Evolutionary conservation across 2,113 vertebrate genomes (phyloP), one percentile per base, ranked within the genome.

Genomic region (Seriola rivoliana): DNA sequence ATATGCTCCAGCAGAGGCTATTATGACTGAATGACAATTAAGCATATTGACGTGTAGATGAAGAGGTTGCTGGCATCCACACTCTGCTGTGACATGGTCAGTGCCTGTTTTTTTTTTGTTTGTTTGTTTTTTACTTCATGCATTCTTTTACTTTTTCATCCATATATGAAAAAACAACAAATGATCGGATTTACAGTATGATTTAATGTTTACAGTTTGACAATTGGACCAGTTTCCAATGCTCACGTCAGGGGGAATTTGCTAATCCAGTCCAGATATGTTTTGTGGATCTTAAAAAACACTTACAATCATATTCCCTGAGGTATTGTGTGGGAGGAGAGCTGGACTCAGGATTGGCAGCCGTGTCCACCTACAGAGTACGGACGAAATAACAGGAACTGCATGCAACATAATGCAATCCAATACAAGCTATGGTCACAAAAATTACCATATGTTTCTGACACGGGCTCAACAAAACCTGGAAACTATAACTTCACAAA

Each of bases 1-100:
- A 80, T 66, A 70, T 84, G 75, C 68, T 86, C 57, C 4, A 0
- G 44, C 29, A 3, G 23, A 55, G 72, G 62, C 68, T 42, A 50
- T 77, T 64, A 29, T 71, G 57, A 82, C 83, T 74, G 83, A 79
- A 89, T 82, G 83, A 86, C 79, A 86, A 82, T 84, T 78, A 80
- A 44, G 70, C 5, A 66, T 58, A 34, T 36, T 69, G 68, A 48
- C 64, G 69, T 29, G 60, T 29, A 17, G 40, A 44, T 57, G 68
- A 8, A 69, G 52, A 71, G 58, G 52, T 73, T 58, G 6, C 23
- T 80, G 66, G 62, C 71, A 59, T 4, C 6, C 40, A 34, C 38
- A 4, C 0, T 62, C 73, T 63, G 48, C 46, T 1, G 10, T 8
- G 25, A 69, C 32, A 13, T 4, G 17, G 25, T 48, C 29, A 8